Conservation (phyloP, 1,140 invertebrate species). For the Trachymyrmex septentrionalis region DNA sequence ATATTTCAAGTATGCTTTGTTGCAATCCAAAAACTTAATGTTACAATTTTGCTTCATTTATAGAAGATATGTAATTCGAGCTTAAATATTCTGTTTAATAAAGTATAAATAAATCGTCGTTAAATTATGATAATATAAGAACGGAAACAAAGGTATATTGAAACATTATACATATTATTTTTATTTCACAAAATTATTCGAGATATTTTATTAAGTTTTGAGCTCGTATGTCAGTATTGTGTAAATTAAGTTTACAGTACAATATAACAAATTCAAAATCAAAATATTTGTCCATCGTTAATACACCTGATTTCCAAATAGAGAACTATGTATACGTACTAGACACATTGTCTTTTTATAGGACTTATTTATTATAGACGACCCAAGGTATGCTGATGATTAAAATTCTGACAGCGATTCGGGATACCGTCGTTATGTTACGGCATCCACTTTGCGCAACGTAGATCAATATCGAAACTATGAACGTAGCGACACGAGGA, state of each 20-base stretch:
- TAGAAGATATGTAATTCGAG: background rate
- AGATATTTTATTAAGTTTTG: background rate
- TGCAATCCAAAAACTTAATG: background rate
- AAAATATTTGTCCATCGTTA: background rate
- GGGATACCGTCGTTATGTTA: constrained; percentile 16
- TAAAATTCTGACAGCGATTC: constrained; percentile 30
- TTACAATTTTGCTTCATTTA: constrained; percentile 19
- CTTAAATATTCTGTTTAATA: background rate
- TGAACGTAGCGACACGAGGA: constrained; percentile 42
- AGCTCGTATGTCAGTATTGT: background rate
- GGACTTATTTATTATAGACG: constrained; percentile 1
- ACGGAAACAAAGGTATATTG: background rate
- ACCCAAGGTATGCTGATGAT: background rate
- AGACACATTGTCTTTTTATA: background rate
- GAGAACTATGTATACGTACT: background rate
- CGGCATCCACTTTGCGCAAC: constrained; percentile 50
- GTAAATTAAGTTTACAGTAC: background rate
- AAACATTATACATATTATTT: background rate
- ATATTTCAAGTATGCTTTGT: background rate
- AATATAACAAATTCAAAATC: background rate
- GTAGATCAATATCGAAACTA: constrained; percentile 62
- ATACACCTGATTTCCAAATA: background rate
- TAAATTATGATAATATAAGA: background rate
- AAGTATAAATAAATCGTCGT: background rate
- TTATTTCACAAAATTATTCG: background rate